Evolutionary conservation across 2,113 vertebrate species (phyloP).

Genomic region (Oreocharis arfaki): DNA sequence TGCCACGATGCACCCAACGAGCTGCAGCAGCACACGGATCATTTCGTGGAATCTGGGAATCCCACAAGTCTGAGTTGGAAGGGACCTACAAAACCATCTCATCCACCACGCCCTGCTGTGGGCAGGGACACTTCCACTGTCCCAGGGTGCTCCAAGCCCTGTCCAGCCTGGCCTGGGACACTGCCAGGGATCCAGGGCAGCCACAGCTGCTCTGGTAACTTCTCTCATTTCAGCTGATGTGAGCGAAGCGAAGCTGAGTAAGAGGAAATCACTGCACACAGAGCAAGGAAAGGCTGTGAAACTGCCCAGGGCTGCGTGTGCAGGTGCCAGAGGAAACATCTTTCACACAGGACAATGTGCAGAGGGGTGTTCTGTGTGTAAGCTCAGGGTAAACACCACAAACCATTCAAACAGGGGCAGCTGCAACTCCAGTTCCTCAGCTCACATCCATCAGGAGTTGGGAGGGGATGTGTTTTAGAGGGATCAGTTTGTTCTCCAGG

Average conservation of each 20-base stretch:
- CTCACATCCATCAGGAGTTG: accelerated
- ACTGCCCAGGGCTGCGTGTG: background rate
- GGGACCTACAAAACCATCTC: background rate
- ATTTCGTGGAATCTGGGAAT: background rate
- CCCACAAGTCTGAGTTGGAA: background rate
- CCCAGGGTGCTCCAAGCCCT: background rate
- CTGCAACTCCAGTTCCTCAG: background rate
- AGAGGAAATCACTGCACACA: background rate
- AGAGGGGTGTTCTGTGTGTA: background rate
- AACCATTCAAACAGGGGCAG: background rate
- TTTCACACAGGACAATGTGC: background rate
- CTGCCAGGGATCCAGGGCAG: background rate
- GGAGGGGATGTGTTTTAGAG: background rate
- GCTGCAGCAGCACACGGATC: background rate
- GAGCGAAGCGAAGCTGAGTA: background rate
- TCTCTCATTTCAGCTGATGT: background rate
- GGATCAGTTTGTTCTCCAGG: background rate
- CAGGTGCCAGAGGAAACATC: background rate
- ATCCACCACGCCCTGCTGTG: too few species aligned
- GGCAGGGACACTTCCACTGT: background rate
- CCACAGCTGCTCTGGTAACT: background rate
- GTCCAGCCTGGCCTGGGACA: background rate
- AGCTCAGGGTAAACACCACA: background rate
- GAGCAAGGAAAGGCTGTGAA: background rate
- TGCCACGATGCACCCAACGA: accelerated